Percentiles rank a stretch among this genome's conserved stretches.
These are phyloP conservation scores for Phoxinus phoxinus DNA, from an alignment of 2,113 vertebrate genomes.

Conservation along the genomic window DNA sequence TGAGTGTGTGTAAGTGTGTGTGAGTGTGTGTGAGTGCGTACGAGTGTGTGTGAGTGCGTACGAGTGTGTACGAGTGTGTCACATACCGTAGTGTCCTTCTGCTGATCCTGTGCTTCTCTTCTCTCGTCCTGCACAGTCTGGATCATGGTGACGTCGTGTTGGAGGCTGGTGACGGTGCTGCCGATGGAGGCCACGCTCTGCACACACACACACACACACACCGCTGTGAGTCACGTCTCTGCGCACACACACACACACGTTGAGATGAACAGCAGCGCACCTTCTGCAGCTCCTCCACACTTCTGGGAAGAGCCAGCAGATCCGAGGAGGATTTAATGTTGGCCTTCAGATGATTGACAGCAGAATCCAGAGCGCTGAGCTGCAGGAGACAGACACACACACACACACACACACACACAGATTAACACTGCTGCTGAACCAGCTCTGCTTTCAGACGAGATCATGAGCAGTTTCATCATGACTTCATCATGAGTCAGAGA, in stretches of 20 bases:
- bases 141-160: conserved; percentile 89
- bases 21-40: too few relatives aligned
- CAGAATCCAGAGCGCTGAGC: conserved; percentile 84
- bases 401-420: neutral
- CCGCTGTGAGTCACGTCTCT: neutral
- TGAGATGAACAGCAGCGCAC: conserved; percentile 58
- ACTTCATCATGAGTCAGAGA: too few relatives aligned
- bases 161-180: conserved; percentile 91
- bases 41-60: too few relatives aligned
- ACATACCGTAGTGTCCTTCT: neutral
- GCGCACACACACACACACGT: neutral
- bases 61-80: too few relatives aligned
- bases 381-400: conserved; percentile 61
- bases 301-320: conserved; percentile 88
- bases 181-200: conserved; percentile 96
- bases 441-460: too few relatives aligned
- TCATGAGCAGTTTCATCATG: too few relatives aligned
- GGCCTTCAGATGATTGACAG: conserved; percentile 89
- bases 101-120: conserved; percentile 65
- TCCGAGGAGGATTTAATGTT: conserved; percentile 93
- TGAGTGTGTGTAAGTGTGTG: too few relatives aligned
- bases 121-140: conserved; percentile 85
- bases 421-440: too few relatives aligned
- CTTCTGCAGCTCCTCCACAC: conserved; percentile 95
- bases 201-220: conserved; percentile 35